phyloP scores from a whole-genome alignment of 64 coral and sea anemone species.

The Exaiptasia diaphana region DNA sequence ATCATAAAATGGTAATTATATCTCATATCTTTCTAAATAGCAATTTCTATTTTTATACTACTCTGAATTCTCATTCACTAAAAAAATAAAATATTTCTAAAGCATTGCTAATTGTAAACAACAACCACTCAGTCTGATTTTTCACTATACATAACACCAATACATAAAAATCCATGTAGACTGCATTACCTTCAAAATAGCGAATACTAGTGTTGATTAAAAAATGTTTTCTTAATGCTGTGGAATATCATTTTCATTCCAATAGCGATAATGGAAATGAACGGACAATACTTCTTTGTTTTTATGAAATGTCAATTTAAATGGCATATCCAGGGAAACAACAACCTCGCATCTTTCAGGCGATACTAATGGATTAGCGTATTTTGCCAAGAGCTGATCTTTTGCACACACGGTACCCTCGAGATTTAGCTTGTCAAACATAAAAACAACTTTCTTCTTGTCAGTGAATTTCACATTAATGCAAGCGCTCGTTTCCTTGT shows the following conservation, averaged over 20 bases:
- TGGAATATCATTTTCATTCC: constrained; percentile 8
- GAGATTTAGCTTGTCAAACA: constrained; percentile 16
- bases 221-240: background rate
- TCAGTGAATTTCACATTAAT: constrained; percentile 9
- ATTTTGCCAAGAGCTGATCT: constrained; percentile 24
- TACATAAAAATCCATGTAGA: too few relatives aligned
- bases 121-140: too few relatives aligned
- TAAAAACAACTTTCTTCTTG: constrained; percentile 22
- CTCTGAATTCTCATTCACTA: too few relatives aligned
- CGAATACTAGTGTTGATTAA: background rate
- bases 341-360: constrained; percentile 30
- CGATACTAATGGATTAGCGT: background rate
- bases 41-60: too few relatives aligned
- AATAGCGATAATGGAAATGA: constrained; percentile 9
- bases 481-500: constrained; percentile 14
- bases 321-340: background rate
- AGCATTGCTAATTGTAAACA: too few relatives aligned
- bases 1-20: too few relatives aligned
- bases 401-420: constrained; percentile 12
- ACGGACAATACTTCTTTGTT: constrained; percentile 38
- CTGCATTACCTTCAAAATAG: too few relatives aligned
- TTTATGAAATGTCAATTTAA: constrained; percentile 11
- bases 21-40: too few relatives aligned
- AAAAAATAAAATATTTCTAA: too few relatives aligned
- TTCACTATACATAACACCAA: too few relatives aligned